Evolutionary conservation across 2,797 vertebrate species (phyloP).

Genomic region (Trachops cirrhosus): DNA sequence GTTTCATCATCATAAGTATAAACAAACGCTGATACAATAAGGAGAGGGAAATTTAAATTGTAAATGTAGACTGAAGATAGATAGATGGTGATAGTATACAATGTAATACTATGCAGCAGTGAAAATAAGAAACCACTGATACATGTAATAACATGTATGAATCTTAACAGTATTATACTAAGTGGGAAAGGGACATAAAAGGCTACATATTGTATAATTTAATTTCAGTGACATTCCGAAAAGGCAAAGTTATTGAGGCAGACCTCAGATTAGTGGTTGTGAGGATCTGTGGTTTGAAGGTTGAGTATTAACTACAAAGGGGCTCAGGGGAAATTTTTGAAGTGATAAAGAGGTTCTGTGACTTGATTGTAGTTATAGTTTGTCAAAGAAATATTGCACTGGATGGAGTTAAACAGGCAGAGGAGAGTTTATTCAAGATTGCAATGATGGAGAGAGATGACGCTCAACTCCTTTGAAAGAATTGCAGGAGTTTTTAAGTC

Average conservation of each 20-base stretch:
- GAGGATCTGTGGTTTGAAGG: not conserved
- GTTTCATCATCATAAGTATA: not conserved
- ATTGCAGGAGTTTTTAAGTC: not conserved
- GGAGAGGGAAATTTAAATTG: not conserved
- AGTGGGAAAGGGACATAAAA: not conserved
- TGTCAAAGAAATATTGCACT: not conserved
- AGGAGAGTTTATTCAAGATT: not conserved
- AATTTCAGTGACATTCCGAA: not conserved
- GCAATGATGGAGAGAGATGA: not conserved
- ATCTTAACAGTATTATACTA: not conserved
- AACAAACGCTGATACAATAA: not conserved
- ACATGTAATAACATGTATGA: not conserved
- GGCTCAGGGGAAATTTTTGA: not conserved
- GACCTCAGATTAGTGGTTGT: not conserved
- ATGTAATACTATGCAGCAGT: not conserved
- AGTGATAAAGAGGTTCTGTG: not conserved
- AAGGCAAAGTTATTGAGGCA: not conserved
- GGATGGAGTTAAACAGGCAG: not conserved
- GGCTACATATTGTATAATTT: not conserved
- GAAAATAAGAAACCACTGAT: not conserved
- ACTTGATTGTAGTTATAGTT: not conserved
- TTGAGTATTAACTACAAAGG: not conserved
- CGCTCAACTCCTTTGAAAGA: not conserved
- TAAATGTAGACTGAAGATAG: not conserved
- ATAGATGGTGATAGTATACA: not conserved